These are phyloP conservation scores for Ceratitis capitata DNA, from an alignment of 1,140 invertebrate genomes.

Conservation along the genomic window DNA sequence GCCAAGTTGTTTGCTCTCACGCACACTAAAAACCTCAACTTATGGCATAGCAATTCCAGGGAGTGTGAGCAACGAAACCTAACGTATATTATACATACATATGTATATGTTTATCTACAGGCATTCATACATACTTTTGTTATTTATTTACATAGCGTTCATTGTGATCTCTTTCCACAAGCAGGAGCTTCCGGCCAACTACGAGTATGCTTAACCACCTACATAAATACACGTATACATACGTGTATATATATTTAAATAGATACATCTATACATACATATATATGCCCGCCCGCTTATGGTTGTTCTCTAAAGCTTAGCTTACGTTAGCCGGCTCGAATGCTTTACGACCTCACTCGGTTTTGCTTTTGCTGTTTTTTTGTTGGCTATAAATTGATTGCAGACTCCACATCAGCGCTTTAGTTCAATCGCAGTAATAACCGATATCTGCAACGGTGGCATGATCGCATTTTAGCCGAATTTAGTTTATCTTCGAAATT, in stretches of 20 bases:
- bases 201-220: neutral
- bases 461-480: neutral
- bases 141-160: neutral
- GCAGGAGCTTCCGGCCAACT: neutral
- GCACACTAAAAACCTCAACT: too few relatives aligned
- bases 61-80: too few relatives aligned
- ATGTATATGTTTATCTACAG: neutral
- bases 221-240: too few relatives aligned
- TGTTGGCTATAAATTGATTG: slow-evolving; percentile 18
- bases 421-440: slow-evolving; percentile 14
- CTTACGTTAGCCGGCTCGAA: neutral
- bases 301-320: neutral
- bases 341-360: neutral
- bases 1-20: too few relatives aligned
- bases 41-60: too few relatives aligned
- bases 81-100: neutral
- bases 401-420: neutral
- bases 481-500: neutral
- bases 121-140: neutral
- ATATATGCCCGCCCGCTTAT: neutral
- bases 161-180: neutral
- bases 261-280: too few relatives aligned
- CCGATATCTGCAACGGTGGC: neutral
- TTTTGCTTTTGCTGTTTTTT: too few relatives aligned
- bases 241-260: neutral